A percentile compares a stretch with the other conserved stretches of the same genome.
phyloP scores from a whole-genome alignment of 2,113 vertebrate species.

The Phyllostomus discolor region DNA sequence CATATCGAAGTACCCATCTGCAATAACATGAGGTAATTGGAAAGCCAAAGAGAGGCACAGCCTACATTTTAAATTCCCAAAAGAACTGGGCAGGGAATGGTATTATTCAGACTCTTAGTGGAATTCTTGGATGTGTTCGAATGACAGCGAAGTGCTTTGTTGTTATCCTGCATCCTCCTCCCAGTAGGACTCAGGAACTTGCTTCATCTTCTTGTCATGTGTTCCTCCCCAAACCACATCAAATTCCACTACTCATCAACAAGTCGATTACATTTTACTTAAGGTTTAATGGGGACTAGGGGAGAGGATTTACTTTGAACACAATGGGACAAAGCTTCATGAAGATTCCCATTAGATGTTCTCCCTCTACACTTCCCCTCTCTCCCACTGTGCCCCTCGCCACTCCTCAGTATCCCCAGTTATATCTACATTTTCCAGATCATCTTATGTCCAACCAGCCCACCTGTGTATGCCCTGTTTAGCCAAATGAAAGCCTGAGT shows the following conservation, averaged over 20 bases:
- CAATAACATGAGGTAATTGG: neutral
- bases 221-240: neutral
- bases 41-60: neutral
- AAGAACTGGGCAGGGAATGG: neutral
- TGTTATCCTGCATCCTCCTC: neutral
- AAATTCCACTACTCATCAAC: neutral
- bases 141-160: neutral
- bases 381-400: rapidly evolving
- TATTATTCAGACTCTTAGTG: neutral
- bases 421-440: neutral
- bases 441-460: neutral
- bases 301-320: neutral
- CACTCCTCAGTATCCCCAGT: neutral
- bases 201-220: neutral
- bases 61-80: neutral
- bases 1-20: neutral
- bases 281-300: neutral
- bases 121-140: neutral
- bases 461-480: neutral
- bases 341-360: neutral
- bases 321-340: neutral
- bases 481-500: neutral
- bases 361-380: neutral
- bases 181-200: neutral
- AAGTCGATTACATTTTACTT: neutral